Evolutionary conservation across 2,113 vertebrate species (phyloP).

Genomic region (Sciurus niger): DNA sequence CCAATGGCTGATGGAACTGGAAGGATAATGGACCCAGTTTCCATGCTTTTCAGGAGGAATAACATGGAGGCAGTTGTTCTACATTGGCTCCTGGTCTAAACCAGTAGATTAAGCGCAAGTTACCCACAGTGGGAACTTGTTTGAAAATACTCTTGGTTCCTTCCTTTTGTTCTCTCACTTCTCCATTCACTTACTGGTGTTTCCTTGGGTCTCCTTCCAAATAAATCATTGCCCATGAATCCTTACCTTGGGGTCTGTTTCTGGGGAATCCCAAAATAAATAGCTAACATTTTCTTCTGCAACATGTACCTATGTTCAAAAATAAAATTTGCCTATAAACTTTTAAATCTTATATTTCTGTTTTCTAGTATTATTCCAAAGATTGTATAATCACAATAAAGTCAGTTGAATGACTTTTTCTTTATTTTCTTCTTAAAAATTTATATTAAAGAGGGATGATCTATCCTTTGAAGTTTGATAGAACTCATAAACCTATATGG

Average conservation of each 20-base stretch:
- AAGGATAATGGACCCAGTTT: background rate
- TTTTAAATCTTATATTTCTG: background rate
- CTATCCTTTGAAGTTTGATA: background rate
- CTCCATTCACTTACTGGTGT: background rate
- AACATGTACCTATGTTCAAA: background rate
- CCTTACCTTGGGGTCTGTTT: background rate
- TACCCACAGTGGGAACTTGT: background rate
- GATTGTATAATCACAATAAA: background rate
- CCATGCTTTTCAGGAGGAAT: background rate
- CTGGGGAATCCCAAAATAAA: background rate
- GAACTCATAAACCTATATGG: background rate
- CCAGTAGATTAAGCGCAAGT: background rate
- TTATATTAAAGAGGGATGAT: background rate
- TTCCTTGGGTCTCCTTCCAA: background rate
- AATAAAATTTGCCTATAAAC: background rate
- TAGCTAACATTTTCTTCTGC: background rate
- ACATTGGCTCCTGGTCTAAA: background rate
- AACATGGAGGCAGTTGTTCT: background rate
- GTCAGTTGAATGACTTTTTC: background rate
- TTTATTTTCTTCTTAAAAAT: background rate
- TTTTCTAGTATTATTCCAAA: conserved; percentile 28
- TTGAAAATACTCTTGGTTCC: background rate
- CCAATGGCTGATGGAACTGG: background rate
- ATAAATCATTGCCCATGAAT: background rate
- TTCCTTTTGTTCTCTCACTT: background rate